Evolutionary conservation across 2,888 invertebrate genomes (phyloP), one percentile per base, ranked within the genome.

Genomic region (Diploptera punctata): DNA sequence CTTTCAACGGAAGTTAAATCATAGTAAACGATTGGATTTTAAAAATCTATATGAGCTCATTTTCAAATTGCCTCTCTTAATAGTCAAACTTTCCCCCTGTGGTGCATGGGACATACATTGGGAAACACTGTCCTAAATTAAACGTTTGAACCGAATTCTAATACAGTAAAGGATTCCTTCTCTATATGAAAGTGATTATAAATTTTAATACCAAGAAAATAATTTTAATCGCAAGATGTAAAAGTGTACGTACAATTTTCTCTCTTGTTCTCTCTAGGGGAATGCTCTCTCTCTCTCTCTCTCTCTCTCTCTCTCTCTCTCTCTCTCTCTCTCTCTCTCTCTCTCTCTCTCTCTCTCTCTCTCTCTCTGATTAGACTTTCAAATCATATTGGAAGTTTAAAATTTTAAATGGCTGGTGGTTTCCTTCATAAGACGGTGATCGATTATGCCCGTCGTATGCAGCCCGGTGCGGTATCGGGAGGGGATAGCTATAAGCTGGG

Each of bases 301-400:
- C n/a, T n/a, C n/a, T n/a, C n/a, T n/a, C n/a, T n/a, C n/a, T n/a
- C n/a, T n/a, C n/a, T n/a, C n/a, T n/a, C n/a, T n/a, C n/a, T n/a
- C n/a, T n/a, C n/a, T n/a, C n/a, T n/a, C n/a, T n/a, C n/a, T n/a
- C n/a, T n/a, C n/a, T n/a, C n/a, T n/a, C n/a, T n/a, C n/a, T n/a
- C n/a, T n/a, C n/a, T n/a, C n/a, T n/a, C n/a, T n/a, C n/a, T n/a
- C n/a, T n/a, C n/a, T n/a, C n/a, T n/a, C n/a, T n/a, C n/a, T n/a
- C n/a, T n/a, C n/a, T n/a, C n/a, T 16, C 44, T 65, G 65, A 65
- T 47, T 65, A 65, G 65, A 65, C 43, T 47, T 65, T 47, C 65
- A 65, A 29, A 65, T 65, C 10, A 65, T 18, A 65, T 29, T 65
- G 65, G 44, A 65, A 65, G 47, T 29, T 65, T 65, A 21, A 65